Percentiles rank a stretch among this genome's conserved stretches.
Conservation (phyloP, 2,888 invertebrate species). For the Limnephilus auricula region DNA sequence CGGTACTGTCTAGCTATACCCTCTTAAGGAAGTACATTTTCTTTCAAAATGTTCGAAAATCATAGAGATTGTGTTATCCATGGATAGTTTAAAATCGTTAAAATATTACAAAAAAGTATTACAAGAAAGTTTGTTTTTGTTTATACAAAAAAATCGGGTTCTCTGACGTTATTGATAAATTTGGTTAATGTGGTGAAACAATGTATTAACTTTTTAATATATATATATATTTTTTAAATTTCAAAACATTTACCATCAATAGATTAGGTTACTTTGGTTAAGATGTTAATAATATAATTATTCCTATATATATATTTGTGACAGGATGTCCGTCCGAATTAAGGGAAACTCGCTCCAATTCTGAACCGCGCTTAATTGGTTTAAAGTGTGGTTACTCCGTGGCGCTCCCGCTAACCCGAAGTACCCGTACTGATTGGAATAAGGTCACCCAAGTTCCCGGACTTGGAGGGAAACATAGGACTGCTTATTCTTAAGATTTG, state of each 20-base stretch:
- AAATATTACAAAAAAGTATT: too few relatives aligned
- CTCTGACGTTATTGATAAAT: too few relatives aligned
- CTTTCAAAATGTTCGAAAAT: too few relatives aligned
- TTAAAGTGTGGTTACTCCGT: constrained; percentile 18
- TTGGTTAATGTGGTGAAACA: too few relatives aligned
- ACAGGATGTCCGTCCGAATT: background rate
- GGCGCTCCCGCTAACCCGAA: background rate
- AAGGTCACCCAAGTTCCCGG: constrained; percentile 7
- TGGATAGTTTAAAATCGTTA: too few relatives aligned
- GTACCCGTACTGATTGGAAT: background rate
- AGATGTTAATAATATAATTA: background rate
- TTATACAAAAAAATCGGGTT: too few relatives aligned
- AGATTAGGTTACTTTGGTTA: background rate
- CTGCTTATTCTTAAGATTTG: background rate
- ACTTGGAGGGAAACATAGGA: background rate
- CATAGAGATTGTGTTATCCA: too few relatives aligned
- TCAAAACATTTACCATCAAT: background rate
- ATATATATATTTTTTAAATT: background rate
- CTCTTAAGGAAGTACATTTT: too few relatives aligned
- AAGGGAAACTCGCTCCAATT: constrained; percentile 9
- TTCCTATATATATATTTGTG: background rate
- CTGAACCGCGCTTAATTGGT: constrained; percentile 12
- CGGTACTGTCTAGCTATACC: too few relatives aligned
- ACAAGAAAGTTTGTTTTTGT: too few relatives aligned
- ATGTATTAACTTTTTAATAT: too few relatives aligned